These are phyloP conservation scores for Forbesichthys agassizii DNA, from an alignment of 2,113 vertebrate genomes.

Conservation along the genomic window DNA sequence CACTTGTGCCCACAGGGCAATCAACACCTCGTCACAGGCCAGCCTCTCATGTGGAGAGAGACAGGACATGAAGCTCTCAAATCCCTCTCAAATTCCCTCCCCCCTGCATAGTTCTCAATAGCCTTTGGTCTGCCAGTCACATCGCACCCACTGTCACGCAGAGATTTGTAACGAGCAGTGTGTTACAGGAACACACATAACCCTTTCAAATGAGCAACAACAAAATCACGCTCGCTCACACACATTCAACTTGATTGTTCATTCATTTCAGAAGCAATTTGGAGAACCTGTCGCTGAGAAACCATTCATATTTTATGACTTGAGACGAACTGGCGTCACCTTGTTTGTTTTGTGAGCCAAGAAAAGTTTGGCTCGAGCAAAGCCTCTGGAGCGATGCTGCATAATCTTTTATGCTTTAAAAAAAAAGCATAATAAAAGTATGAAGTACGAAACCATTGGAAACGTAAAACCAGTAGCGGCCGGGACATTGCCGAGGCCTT, in stretches of 20 bases:
- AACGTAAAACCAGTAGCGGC: too few species aligned
- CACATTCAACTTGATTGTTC: not conserved
- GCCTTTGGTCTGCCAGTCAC: constrained; percentile 16
- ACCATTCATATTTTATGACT: not conserved
- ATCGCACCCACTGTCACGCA: not conserved
- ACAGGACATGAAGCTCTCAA: constrained; percentile 29
- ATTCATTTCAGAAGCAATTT: not conserved
- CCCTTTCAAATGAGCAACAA: not conserved
- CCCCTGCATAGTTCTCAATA: constrained; percentile 1
- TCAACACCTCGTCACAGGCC: constrained; percentile 73
- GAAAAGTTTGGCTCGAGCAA: constrained; percentile 1
- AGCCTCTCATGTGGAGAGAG: constrained; percentile 62
- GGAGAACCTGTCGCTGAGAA: not conserved
- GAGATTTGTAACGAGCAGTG: not conserved
- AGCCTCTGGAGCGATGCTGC: too few species aligned
- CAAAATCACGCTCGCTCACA: not conserved
- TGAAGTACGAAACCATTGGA: too few species aligned
- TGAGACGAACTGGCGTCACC: not conserved
- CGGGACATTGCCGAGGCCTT: too few species aligned
- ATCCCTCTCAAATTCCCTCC: constrained; percentile 40
- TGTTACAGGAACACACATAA: not conserved
- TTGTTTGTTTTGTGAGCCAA: not conserved
- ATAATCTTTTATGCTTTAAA: not conserved
- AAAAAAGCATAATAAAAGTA: not conserved
- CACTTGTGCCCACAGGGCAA: constrained; percentile 73